Conservation (phyloP, 1,140 invertebrate species). For the Grapholita molesta region DNA sequence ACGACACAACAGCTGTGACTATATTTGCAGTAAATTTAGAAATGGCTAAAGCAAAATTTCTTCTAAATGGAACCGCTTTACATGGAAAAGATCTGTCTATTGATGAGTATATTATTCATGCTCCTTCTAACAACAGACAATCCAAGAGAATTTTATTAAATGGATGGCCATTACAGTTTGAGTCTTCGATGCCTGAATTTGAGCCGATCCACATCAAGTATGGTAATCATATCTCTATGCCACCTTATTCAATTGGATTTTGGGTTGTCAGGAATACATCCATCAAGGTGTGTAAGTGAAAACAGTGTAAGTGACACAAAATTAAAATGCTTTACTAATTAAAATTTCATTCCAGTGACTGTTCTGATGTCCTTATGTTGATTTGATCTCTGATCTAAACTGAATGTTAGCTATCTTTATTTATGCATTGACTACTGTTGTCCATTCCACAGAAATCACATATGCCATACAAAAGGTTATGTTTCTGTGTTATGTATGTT, state of each 20-base stretch:
- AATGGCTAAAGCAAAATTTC: slow-evolving; percentile 56
- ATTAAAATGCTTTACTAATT: no score
- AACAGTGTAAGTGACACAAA: no score
- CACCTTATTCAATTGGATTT: slow-evolving; percentile 81
- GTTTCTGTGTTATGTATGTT: not conserved
- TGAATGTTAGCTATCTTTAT: no score
- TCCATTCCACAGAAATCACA: no score
- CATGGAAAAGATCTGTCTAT: slow-evolving; percentile 54
- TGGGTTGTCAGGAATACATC: slow-evolving; percentile 78
- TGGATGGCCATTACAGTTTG: slow-evolving; percentile 73
- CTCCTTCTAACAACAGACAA: slow-evolving; percentile 63
- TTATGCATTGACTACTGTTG: no score
- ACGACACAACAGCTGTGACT: slow-evolving; percentile 70
- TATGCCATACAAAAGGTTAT: no score
- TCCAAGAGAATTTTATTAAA: slow-evolving; percentile 80
- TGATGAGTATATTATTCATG: slow-evolving; percentile 68
- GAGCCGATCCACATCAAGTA: slow-evolving; percentile 67
- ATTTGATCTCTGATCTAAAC: not conserved
- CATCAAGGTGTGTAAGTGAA: slow-evolving; percentile 48
- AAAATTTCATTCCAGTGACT: not conserved
- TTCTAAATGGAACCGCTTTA: slow-evolving; percentile 68
- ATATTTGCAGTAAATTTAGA: slow-evolving; percentile 82
- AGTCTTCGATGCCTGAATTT: slow-evolving; percentile 76
- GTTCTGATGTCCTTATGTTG: not conserved
- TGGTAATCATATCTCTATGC: slow-evolving; percentile 72